Percentiles rank a stretch among this genome's conserved stretches.
Conservation (phyloP, 2,888 invertebrate species). For the Miltochrista miniata region DNA sequence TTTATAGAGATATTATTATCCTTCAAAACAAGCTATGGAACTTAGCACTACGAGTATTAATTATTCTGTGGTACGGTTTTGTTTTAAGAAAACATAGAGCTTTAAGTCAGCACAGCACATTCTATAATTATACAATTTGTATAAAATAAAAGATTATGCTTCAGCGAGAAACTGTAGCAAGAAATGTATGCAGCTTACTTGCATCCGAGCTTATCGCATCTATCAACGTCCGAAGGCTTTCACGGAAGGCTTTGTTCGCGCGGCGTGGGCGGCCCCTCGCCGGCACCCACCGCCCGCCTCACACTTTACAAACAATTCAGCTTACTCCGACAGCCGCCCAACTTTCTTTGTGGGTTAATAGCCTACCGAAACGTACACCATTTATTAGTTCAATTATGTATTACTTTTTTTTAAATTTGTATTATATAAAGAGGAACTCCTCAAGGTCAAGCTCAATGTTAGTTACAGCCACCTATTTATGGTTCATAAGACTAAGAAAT, state of each 20-base stretch:
- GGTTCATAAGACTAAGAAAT: too few relatives aligned
- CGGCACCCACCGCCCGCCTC: constrained; percentile 48
- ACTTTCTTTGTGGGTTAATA: constrained; percentile 71
- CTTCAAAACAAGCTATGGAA: too few relatives aligned
- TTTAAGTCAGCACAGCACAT: neutral
- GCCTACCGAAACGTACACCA: constrained; percentile 54
- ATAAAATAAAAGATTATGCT: constrained; percentile 45
- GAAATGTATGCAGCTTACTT: constrained; percentile 82
- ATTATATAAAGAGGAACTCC: too few relatives aligned
- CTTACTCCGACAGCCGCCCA: constrained; percentile 66
- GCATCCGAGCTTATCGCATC: constrained; percentile 83
- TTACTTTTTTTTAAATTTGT: too few relatives aligned
- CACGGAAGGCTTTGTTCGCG: constrained; percentile 79
- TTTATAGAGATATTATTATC: too few relatives aligned
- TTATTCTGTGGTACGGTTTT: too few relatives aligned
- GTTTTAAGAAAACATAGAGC: too few relatives aligned
- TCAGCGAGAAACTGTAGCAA: constrained; percentile 65
- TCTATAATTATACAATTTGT: constrained; percentile 36
- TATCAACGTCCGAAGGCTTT: constrained; percentile 76
- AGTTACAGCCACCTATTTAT: too few relatives aligned
- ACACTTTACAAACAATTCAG: constrained; percentile 72
- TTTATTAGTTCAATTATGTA: constrained; percentile 39
- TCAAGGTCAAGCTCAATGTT: too few relatives aligned
- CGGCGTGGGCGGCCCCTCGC: constrained; percentile 47
- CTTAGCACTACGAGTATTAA: too few relatives aligned